Conservation (phyloP, 1,140 invertebrate species). For the Eueides isabella region DNA sequence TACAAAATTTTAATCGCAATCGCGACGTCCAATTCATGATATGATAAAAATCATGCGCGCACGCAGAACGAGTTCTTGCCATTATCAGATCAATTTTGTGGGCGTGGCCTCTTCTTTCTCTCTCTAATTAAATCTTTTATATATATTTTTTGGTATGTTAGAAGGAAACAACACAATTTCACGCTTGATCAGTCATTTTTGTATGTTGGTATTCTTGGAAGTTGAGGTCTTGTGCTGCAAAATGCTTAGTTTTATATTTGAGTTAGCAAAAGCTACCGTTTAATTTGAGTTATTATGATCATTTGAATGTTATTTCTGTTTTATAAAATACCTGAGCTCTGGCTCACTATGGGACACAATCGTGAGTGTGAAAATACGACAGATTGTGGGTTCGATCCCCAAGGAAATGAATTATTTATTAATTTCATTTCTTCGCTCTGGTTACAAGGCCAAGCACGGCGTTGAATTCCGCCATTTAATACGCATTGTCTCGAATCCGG, state of each 20-base stretch:
- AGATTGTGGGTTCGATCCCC: too few relatives aligned
- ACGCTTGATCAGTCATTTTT: conserved; percentile 59
- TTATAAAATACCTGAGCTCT: not conserved
- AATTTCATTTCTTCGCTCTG: too few relatives aligned
- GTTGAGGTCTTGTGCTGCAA: conserved; percentile 17
- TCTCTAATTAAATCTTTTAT: conserved; percentile 33
- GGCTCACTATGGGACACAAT: too few relatives aligned
- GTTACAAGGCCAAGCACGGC: too few relatives aligned
- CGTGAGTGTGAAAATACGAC: too few relatives aligned
- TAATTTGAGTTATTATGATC: conserved; percentile 11
- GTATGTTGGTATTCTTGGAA: conserved; percentile 36
- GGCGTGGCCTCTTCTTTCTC: conserved; percentile 62
- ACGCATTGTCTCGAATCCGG: too few relatives aligned
- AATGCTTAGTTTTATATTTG: conserved; percentile 25
- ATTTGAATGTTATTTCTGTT: conserved; percentile 1
- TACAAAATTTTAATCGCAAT: conserved; percentile 59
- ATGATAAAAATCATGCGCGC: conserved; percentile 70
- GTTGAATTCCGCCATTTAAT: too few relatives aligned
- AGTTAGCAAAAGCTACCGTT: not conserved
- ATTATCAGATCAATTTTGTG: conserved; percentile 70
- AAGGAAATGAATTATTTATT: too few relatives aligned
- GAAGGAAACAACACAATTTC: conserved; percentile 53
- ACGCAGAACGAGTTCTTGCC: conserved; percentile 58
- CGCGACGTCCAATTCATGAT: conserved; percentile 62
- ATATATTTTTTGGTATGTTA: conserved; percentile 13